phyloP scores from a whole-genome alignment of 2,888 invertebrate genomes.

The Listrodromus nycthemerus region DNA sequence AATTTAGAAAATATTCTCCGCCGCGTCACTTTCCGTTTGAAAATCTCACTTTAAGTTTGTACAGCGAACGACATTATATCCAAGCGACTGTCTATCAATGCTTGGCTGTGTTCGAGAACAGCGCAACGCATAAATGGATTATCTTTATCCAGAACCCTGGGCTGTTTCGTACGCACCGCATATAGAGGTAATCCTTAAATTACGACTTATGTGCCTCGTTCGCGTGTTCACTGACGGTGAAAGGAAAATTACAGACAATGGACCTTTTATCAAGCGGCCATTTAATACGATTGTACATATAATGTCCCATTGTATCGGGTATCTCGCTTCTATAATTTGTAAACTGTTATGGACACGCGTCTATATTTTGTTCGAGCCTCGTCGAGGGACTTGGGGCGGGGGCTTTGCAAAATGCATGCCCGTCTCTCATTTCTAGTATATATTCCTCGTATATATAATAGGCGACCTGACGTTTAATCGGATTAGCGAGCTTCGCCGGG shows the following conservation, averaged over 20 bases:
- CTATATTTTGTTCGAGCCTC: not conserved
- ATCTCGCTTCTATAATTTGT: not conserved
- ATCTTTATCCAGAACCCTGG: conserved; percentile 5
- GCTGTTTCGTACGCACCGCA: not conserved
- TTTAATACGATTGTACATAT: not conserved
- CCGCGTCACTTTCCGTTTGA: not conserved
- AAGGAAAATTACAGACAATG: conserved; percentile 1
- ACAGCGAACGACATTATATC: not conserved
- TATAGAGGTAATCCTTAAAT: not conserved
- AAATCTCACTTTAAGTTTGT: not conserved
- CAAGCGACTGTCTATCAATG: not conserved
- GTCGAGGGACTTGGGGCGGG: not conserved
- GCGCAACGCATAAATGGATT: conserved; percentile 11
- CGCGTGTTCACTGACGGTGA: not conserved
- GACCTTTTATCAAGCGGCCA: not conserved
- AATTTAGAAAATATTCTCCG: not conserved
- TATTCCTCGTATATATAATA: conserved; percentile 37
- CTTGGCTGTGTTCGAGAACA: not conserved
- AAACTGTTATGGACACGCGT: conserved; percentile 18
- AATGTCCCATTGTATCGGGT: not conserved
- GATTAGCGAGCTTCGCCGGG: conserved; percentile 77
- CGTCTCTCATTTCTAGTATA: not conserved
- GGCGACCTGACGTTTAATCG: conserved; percentile 74
- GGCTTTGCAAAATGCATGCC: conserved; percentile 9
- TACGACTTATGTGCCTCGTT: not conserved